Evolutionary conservation across 1,140 invertebrate species (phyloP).

Genomic region (Ericerus pela): DNA sequence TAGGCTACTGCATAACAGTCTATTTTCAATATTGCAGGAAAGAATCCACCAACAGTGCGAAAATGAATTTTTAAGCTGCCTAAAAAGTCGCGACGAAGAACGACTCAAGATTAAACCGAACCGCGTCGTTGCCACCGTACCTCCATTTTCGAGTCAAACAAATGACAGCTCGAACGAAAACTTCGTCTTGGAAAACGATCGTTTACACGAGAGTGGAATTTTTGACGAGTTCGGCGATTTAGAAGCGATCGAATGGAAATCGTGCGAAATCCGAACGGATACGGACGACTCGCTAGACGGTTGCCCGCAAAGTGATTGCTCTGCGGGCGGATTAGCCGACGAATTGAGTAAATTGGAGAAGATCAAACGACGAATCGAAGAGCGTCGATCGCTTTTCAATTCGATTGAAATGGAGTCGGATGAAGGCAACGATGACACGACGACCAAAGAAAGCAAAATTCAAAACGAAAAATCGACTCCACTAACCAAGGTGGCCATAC

Average conservation of each 20-base stretch:
- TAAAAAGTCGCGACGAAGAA: conserved; percentile 13
- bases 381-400: conserved; percentile 19
- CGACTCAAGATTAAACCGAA: conserved; percentile 14
- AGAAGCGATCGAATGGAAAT: conserved; percentile 14
- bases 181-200: conserved; percentile 20
- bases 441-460: conserved; percentile 17
- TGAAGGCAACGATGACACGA: conserved; percentile 2
- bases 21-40: conserved; percentile 4
- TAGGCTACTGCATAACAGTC: too few species aligned
- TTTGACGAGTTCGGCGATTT: conserved; percentile 28
- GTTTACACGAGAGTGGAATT: conserved; percentile 35
- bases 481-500: too few species aligned
- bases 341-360: conserved; percentile 26
- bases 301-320: conserved; percentile 7
- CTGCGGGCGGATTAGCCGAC: conserved; percentile 20
- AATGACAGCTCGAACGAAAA: conserved; percentile 13
- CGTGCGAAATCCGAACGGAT: conserved; percentile 28
- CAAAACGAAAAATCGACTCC: too few species aligned
- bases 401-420: conserved; percentile 12
- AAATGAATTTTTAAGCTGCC: conserved; percentile 5
- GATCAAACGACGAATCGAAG: conserved; percentile 28
- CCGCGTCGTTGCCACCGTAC: conserved; percentile 25
- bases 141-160: conserved; percentile 20
- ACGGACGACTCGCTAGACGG: conserved; percentile 10
- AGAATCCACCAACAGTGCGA: background rate